Evolutionary conservation across 2,113 vertebrate genomes (phyloP).

Genomic region (Columbina picui): DNA sequence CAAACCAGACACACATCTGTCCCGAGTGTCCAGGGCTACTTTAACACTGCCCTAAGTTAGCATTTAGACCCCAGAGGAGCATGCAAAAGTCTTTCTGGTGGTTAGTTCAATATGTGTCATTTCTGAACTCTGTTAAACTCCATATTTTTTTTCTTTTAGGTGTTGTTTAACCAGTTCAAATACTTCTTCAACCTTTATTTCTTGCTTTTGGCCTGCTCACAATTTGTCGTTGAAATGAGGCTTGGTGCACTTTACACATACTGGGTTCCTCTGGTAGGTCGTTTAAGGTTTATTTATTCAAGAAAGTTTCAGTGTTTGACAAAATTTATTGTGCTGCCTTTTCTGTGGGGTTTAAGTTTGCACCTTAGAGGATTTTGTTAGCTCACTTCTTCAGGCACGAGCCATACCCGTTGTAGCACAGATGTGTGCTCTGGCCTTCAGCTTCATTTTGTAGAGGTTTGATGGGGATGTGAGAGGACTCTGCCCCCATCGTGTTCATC

Average conservation of each 20-base stretch:
- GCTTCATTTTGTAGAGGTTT: background rate
- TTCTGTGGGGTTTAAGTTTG: background rate
- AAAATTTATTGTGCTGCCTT: background rate
- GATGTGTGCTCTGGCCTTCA: background rate
- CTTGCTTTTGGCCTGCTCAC: slow-evolving; percentile 94
- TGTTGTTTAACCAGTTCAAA: slow-evolving; percentile 97
- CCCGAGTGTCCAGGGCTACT: background rate
- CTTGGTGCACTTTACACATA: slow-evolving; percentile 95
- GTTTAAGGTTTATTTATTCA: background rate
- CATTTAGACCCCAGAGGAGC: background rate
- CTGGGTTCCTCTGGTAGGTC: slow-evolving; percentile 97
- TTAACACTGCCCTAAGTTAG: background rate
- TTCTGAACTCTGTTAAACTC: background rate
- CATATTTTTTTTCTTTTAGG: slow-evolving; percentile 67
- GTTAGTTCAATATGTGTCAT: background rate
- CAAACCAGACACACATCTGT: background rate
- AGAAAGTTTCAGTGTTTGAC: background rate
- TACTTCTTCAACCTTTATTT: slow-evolving; percentile 99
- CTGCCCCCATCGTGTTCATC: background rate
- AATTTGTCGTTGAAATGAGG: slow-evolving; percentile 93
- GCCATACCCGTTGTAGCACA: fast-evolving
- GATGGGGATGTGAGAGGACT: background rate
- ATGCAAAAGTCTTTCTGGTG: background rate
- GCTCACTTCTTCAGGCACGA: background rate
- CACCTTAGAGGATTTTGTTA: background rate